phyloP scores from a whole-genome alignment of 2,113 vertebrate species.

The Prolemur simus region DNA sequence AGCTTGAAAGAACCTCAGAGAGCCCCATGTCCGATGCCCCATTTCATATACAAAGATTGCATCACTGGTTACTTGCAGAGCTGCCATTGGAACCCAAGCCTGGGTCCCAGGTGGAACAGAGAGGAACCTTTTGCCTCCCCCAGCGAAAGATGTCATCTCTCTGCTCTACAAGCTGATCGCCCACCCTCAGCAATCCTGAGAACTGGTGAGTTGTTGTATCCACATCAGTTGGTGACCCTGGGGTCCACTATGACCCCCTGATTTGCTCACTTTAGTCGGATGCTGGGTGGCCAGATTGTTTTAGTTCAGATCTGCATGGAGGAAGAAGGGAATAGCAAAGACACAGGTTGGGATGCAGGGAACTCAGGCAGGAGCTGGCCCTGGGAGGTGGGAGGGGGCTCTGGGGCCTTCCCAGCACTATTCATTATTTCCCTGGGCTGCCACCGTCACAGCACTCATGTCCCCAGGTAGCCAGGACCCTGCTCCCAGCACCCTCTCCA shows the following conservation, averaged over 20 bases:
- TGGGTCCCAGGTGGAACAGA: fast-evolving
- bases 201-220: no score
- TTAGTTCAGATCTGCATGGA: background rate
- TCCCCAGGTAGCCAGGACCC: background rate
- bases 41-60: fast-evolving
- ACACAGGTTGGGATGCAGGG: background rate
- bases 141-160: background rate
- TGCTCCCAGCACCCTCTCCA: background rate
- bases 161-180: fast-evolving
- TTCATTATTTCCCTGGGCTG: no score
- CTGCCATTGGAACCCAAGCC: no score
- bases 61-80: fast-evolving
- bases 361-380: background rate
- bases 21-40: fast-evolving
- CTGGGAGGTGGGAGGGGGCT: background rate
- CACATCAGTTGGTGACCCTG: background rate
- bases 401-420: background rate
- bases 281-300: background rate
- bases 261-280: background rate
- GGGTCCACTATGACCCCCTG: background rate
- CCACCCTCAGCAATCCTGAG: background rate
- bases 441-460: fast-evolving
- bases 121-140: background rate
- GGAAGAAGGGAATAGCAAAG: background rate
- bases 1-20: background rate